Evolutionary conservation across 37 sponge, comb jelly and placozoan species (phyloP).

Genomic region (Crambe crambe): DNA sequence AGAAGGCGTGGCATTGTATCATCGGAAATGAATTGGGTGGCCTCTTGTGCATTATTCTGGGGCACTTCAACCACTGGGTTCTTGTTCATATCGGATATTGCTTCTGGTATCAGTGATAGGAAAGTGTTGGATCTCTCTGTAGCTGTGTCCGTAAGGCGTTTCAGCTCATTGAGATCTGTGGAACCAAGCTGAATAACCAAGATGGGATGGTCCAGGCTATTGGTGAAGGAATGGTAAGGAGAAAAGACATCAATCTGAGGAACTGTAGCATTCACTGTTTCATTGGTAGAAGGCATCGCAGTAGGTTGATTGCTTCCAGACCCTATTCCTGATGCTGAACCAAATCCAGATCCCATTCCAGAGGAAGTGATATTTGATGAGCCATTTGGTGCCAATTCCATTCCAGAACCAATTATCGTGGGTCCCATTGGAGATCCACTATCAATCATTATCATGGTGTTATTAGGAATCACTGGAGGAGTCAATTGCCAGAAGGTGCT

Average conservation of each 20-base stretch:
- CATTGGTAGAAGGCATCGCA: not conserved
- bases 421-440: not conserved
- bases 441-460: not conserved
- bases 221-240: constrained; percentile 52
- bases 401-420: constrained; percentile 8
- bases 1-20: constrained; percentile 64
- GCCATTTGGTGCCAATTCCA: not conserved
- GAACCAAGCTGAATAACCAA: constrained; percentile 58
- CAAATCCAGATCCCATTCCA: constrained; percentile 7
- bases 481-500: constrained; percentile 40
- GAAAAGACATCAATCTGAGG: constrained; percentile 6
- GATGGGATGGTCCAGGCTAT: constrained; percentile 51
- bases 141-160: constrained; percentile 49
- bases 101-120: constrained; percentile 36
- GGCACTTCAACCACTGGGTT: constrained; percentile 55
- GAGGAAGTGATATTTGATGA: not conserved
- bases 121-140: constrained; percentile 65
- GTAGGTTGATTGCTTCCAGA: not conserved
- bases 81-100: constrained; percentile 77
- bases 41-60: constrained; percentile 27
- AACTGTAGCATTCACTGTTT: constrained; percentile 12
- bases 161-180: constrained; percentile 72
- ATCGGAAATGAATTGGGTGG: constrained; percentile 36
- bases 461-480: not conserved
- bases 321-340: constrained; percentile 18